A percentile compares a stretch with the other conserved stretches of the same genome.
phyloP scores from a whole-genome alignment of 1,140 invertebrate species.

The Paralvinella palmiformis region DNA sequence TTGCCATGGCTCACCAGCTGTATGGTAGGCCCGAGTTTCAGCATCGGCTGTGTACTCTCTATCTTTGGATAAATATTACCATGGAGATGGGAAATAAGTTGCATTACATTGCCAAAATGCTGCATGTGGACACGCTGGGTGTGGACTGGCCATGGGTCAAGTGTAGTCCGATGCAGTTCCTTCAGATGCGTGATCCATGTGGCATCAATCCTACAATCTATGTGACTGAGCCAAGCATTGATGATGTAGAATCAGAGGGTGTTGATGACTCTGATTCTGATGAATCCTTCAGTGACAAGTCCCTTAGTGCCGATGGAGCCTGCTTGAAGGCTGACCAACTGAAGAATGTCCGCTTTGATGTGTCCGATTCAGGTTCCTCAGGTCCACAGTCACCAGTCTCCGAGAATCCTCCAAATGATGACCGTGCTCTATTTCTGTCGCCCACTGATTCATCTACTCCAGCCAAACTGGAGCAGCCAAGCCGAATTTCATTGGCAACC shows the following conservation, averaged over 20 bases:
- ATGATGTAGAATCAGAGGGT: constrained; percentile 13
- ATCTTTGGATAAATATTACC: constrained; percentile 84
- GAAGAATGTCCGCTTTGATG: constrained; percentile 5
- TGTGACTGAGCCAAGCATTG: too few relatives aligned
- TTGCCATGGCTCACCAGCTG: constrained; percentile 65
- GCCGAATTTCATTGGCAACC: too few relatives aligned
- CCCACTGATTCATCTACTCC: too few relatives aligned
- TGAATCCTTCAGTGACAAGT: background rate
- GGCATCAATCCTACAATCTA: background rate
- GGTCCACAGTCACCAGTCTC: too few relatives aligned
- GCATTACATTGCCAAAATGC: constrained; percentile 67
- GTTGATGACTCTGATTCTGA: background rate
- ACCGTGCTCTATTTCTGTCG: too few relatives aligned
- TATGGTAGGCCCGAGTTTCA: constrained; percentile 64
- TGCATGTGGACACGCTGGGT: constrained; percentile 54
- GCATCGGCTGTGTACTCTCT: constrained; percentile 68
- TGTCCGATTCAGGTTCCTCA: background rate
- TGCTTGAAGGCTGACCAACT: background rate
- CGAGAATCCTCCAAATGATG: too few relatives aligned
- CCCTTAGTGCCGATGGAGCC: background rate
- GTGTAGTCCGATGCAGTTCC: background rate
- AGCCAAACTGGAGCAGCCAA: too few relatives aligned
- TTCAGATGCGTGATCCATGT: background rate
- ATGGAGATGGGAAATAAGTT: constrained; percentile 74
- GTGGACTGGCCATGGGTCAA: constrained; percentile 45